Evolutionary conservation across 2,888 invertebrate genomes (phyloP).

Genomic region (Drosophila paranaensis): DNA sequence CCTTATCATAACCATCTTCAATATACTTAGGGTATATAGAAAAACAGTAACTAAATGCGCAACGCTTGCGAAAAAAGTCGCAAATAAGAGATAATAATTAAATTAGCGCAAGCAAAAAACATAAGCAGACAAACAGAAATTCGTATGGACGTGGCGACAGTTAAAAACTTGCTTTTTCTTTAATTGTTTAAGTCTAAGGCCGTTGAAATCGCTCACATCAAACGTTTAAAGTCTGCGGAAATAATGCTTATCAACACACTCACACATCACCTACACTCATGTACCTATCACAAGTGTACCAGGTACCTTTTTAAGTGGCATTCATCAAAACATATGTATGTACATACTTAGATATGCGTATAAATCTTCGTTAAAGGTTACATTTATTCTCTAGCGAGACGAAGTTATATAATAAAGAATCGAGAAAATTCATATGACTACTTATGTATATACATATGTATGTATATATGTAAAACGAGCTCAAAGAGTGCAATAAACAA

Average conservation of each 20-base stretch:
- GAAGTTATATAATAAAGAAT: constrained; percentile 31
- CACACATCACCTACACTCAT: not conserved
- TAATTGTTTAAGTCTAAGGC: constrained; percentile 9
- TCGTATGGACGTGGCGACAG: not conserved
- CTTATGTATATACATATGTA: not conserved
- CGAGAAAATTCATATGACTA: constrained; percentile 6
- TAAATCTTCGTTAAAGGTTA: constrained; percentile 6
- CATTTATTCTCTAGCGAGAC: constrained; percentile 18
- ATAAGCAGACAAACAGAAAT: constrained; percentile 11
- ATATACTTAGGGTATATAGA: not conserved
- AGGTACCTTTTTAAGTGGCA: constrained; percentile 13
- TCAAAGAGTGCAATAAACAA: constrained; percentile 20
- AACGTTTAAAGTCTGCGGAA: not conserved
- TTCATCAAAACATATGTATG: constrained; percentile 19
- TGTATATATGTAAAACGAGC: constrained; percentile 16
- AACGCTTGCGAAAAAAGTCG: not conserved
- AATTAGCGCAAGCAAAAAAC: constrained; percentile 33
- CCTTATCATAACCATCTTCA: not conserved
- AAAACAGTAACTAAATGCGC: constrained; percentile 6
- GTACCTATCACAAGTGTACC: not conserved
- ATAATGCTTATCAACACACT: not conserved
- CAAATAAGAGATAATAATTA: constrained; percentile 32
- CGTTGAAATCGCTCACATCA: constrained; percentile 1
- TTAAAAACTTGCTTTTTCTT: constrained; percentile 5
- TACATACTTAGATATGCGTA: not conserved